phyloP scores from a whole-genome alignment of 2,113 vertebrate species.

The Aptenodytes patagonicus region DNA sequence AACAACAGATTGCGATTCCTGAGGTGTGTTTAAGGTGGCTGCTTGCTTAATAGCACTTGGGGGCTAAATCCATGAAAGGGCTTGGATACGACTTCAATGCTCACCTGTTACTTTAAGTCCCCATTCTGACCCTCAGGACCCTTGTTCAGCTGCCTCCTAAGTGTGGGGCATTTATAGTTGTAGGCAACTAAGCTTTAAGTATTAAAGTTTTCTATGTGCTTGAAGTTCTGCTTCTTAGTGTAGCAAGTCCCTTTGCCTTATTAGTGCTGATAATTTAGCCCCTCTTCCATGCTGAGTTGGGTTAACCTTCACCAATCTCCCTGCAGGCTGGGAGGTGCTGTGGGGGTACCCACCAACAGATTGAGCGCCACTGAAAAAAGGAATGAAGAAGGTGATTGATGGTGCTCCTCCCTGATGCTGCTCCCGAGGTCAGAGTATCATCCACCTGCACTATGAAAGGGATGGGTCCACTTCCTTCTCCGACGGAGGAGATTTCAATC shows the following conservation, averaged over 20 bases:
- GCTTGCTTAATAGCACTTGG: not conserved
- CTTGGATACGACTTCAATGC: not conserved
- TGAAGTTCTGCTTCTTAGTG: not conserved
- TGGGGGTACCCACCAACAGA: not conserved
- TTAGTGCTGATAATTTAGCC: not conserved
- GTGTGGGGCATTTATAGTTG: not conserved
- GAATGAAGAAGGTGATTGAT: not conserved
- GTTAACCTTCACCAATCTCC: not conserved
- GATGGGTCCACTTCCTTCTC: not conserved
- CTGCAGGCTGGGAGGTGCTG: not conserved
- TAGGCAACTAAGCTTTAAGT: not conserved
- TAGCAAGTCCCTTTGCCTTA: not conserved
- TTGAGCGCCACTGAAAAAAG: rapidly evolving
- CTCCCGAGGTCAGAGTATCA: not conserved
- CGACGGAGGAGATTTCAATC: rapidly evolving
- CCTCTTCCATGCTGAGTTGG: not conserved
- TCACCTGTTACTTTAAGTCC: constrained; percentile 15
- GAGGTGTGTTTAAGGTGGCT: constrained; percentile 30
- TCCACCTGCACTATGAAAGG: not conserved
- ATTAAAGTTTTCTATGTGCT: not conserved
- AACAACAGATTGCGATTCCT: constrained; percentile 25
- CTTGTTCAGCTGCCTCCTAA: not conserved
- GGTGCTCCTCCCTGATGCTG: not conserved
- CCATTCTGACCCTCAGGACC: not conserved
- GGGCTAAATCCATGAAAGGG: not conserved